Conservation (phyloP, 2,888 invertebrate genomes). For the Ceramica pisi region DNA sequence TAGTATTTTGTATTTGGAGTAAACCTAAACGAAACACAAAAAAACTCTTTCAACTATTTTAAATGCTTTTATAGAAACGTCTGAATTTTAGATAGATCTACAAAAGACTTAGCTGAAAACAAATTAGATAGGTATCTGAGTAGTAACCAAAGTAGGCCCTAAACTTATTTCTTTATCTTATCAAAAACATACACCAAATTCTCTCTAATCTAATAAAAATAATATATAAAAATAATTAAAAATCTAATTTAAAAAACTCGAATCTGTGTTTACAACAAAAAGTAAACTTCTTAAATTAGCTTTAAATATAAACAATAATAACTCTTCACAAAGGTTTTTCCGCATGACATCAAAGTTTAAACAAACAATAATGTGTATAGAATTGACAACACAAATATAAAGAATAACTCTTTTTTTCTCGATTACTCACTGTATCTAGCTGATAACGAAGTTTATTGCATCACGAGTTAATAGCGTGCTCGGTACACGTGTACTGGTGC, state of each 20-base stretch:
- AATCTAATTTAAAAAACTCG: slow-evolving; percentile 12
- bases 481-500: slow-evolving; percentile 51
- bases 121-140: neutral
- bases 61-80: too few relatives aligned
- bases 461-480: slow-evolving; percentile 59
- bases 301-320: slow-evolving; percentile 12
- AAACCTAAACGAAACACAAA: neutral
- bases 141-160: neutral
- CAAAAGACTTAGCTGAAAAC: neutral
- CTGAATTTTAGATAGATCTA: too few relatives aligned
- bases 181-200: neutral
- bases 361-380: slow-evolving; percentile 32
- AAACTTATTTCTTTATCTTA: neutral
- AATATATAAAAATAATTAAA: too few relatives aligned
- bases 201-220: too few relatives aligned
- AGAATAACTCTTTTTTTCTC: slow-evolving; percentile 27
- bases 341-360: slow-evolving; percentile 42
- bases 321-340: slow-evolving; percentile 28
- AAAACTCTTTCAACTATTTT: neutral
- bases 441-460: slow-evolving; percentile 64
- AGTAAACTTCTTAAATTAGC: neutral
- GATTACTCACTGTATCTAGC: slow-evolving; percentile 62
- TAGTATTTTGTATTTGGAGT: neutral
- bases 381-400: slow-evolving; percentile 45
- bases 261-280: slow-evolving; percentile 16